Evolutionary conservation across 2,888 invertebrate genomes (phyloP).

Genomic region (Drosophila formosana): DNA sequence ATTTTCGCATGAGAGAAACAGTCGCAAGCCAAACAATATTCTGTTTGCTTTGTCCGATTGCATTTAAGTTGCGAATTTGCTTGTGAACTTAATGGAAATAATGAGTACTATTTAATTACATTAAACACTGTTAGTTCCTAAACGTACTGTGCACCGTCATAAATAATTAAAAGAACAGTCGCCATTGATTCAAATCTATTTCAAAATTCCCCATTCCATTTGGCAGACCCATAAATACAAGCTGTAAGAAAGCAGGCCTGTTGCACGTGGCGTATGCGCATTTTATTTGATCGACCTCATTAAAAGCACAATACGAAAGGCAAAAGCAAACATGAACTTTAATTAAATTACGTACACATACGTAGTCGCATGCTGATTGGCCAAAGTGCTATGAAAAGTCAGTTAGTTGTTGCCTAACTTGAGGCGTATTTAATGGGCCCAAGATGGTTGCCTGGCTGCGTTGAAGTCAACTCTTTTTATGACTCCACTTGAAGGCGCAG

Average conservation of each 20-base stretch:
- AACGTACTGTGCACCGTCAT: background rate
- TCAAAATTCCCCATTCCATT: background rate
- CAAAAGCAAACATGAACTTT: conserved; percentile 49
- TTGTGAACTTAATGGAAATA: background rate
- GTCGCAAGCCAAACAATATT: conserved; percentile 30
- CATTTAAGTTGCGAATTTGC: conserved; percentile 6
- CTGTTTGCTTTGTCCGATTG: conserved; percentile 18
- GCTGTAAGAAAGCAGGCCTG: conserved; percentile 29
- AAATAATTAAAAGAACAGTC: background rate
- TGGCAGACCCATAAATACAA: conserved; percentile 28
- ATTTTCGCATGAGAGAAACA: background rate
- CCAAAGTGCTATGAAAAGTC: conserved; percentile 28
- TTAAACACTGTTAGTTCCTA: no score
- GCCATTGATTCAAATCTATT: background rate
- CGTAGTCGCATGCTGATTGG: conserved; percentile 42
- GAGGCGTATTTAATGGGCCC: conserved; percentile 39
- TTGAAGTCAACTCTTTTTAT: conserved; percentile 58
- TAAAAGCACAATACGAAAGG: conserved; percentile 33
- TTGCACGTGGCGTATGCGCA: conserved; percentile 62
- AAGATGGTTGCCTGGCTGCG: conserved; percentile 31
- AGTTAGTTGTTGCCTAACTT: conserved; percentile 32
- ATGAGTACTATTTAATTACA: background rate
- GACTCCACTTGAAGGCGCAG: conserved; percentile 46
- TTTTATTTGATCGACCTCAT: conserved; percentile 58
- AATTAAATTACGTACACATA: conserved; percentile 67